Evolutionary conservation across 2,797 vertebrate genomes (phyloP).

Genomic region (Micromesistius poutassou): DNA sequence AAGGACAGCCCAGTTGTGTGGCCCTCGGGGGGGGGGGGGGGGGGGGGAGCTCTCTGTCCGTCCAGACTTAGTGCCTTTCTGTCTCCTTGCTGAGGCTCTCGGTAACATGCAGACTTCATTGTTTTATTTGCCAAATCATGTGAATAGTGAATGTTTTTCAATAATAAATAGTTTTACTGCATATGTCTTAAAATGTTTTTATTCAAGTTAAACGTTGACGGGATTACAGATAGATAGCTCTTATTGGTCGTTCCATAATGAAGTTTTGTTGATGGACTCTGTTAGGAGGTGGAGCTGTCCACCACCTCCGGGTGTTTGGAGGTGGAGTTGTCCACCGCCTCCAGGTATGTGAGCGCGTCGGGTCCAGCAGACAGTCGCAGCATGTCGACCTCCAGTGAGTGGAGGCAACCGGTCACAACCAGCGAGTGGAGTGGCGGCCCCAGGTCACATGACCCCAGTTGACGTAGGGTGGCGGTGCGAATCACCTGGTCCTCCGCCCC

Average conservation of each 20-base stretch:
- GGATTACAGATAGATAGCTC: not conserved
- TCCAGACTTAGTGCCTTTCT: not conserved
- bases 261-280: not conserved
- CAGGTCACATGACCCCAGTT: constrained; percentile 81
- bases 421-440: constrained; percentile 88
- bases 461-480: constrained; percentile 71
- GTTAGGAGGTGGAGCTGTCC: too few species aligned
- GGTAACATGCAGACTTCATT: not conserved
- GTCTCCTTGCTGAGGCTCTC: not conserved
- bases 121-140: constrained; percentile 49
- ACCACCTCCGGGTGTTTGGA: constrained; percentile 55
- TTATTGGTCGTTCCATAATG: not conserved
- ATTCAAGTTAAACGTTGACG: not conserved
- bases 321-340: constrained; percentile 64
- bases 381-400: constrained; percentile 93
- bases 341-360: constrained; percentile 57
- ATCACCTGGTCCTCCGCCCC: constrained; percentile 85
- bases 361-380: constrained; percentile 77
- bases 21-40: not conserved
- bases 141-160: constrained; percentile 48
- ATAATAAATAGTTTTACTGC: constrained; percentile 65
- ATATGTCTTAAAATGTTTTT: constrained; percentile 3
- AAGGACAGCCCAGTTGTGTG: not conserved
- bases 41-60: too few species aligned
- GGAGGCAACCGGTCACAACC: constrained; percentile 83